phyloP scores from a whole-genome alignment of 1,140 invertebrate genomes.

The Nomia melanderi region DNA sequence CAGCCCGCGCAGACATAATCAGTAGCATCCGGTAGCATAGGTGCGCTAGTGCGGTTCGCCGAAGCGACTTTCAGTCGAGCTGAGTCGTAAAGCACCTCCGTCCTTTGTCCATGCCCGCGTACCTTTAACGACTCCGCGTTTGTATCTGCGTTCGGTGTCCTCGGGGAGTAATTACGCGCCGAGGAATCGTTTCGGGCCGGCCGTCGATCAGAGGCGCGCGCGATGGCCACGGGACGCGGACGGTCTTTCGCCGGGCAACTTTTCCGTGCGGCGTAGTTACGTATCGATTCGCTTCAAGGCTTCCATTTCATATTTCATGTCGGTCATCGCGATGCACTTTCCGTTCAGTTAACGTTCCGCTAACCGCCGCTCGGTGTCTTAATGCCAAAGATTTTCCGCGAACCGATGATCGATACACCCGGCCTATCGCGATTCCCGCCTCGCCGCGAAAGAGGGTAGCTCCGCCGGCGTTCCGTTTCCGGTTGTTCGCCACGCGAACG shows the following conservation, averaged over 20 bases:
- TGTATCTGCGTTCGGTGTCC: background rate
- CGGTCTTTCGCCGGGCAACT: conserved; percentile 52
- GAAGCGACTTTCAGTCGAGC: conserved; percentile 11
- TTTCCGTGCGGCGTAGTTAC: conserved; percentile 68
- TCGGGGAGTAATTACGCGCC: conserved; percentile 18
- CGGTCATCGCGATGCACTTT: conserved; percentile 40
- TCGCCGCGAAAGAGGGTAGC: too few species aligned
- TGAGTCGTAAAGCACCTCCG: conserved; percentile 15
- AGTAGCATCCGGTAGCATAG: background rate
- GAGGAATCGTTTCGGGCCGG: conserved; percentile 20
- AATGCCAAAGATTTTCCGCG: background rate
- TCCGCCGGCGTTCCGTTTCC: too few species aligned
- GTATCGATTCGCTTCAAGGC: conserved; percentile 74
- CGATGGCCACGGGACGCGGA: background rate
- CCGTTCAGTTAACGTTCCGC: background rate
- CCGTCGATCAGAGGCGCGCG: conserved; percentile 10
- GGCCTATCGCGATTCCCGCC: too few species aligned
- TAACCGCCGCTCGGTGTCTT: too few species aligned
- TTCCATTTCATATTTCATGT: conserved; percentile 75
- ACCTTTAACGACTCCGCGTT: conserved; percentile 2
- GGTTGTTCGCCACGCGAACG: too few species aligned
- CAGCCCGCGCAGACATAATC: background rate
- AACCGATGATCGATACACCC: background rate
- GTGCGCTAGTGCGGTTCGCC: background rate
- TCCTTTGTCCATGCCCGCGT: background rate